Conservation (phyloP, 2,888 invertebrate species). For the Silvanus unidentatus region DNA sequence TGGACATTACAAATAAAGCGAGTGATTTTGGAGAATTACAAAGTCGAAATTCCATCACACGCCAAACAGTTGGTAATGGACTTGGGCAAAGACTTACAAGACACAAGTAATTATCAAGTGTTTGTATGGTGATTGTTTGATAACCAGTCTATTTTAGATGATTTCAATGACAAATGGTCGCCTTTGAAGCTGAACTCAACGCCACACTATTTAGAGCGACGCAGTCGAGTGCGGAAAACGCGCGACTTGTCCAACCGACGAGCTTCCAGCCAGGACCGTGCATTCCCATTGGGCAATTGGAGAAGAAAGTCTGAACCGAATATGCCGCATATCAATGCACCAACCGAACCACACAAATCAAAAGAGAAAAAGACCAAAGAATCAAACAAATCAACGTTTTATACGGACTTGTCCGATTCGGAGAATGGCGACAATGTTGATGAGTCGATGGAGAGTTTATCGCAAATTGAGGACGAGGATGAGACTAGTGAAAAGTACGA, state of each 20-base stretch:
- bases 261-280: slow-evolving; percentile 46
- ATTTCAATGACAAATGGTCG: slow-evolving; percentile 40
- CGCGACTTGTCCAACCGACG: slow-evolving; percentile 45
- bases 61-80: slow-evolving; percentile 89
- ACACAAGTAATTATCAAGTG: slow-evolving; percentile 27
- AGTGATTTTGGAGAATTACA: slow-evolving; percentile 91
- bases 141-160: slow-evolving; percentile 28
- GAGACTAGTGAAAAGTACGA: slow-evolving; percentile 27
- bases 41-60: slow-evolving; percentile 88
- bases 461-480: slow-evolving; percentile 17
- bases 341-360: slow-evolving; percentile 65
- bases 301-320: slow-evolving; percentile 68
- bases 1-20: slow-evolving; percentile 75
- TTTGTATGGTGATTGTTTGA: neutral
- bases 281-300: slow-evolving; percentile 60
- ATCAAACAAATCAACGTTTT: slow-evolving; percentile 57
- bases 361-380: slow-evolving; percentile 63
- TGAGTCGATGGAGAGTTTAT: slow-evolving; percentile 59
- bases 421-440: slow-evolving; percentile 45
- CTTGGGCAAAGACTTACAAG: slow-evolving; percentile 62
- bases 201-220: slow-evolving; percentile 83
- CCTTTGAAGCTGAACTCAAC: slow-evolving; percentile 75
- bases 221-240: slow-evolving; percentile 62
- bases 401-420: slow-evolving; percentile 61
- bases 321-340: slow-evolving; percentile 55